Conservation (phyloP, 2,888 invertebrate species). For the Leucophenga maculata region DNA sequence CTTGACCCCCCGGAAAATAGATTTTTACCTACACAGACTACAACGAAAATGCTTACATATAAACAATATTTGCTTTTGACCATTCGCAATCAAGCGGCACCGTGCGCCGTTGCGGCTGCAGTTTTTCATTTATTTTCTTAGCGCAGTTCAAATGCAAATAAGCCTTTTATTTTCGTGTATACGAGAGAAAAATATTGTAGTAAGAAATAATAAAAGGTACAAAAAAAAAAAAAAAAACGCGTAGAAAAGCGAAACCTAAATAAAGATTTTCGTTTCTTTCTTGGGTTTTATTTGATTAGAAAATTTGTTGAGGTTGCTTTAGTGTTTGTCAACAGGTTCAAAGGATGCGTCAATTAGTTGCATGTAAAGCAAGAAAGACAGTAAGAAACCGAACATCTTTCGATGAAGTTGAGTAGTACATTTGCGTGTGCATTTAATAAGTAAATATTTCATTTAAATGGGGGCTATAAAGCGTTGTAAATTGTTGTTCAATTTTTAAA, state of each 20-base stretch:
- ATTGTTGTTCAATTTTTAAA: too few species aligned
- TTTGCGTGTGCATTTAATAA: background rate
- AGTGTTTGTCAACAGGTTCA: conserved; percentile 53
- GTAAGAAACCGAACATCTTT: background rate
- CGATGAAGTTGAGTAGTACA: conserved; percentile 2
- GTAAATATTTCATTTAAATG: background rate
- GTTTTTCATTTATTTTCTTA: conserved; percentile 25
- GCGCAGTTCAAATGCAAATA: conserved; percentile 54
- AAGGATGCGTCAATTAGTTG: conserved; percentile 55
- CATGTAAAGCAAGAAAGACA: background rate
- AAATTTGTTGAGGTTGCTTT: conserved; percentile 33
- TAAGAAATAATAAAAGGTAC: conserved; percentile 48
- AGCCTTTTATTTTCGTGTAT: conserved; percentile 39
- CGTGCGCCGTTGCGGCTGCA: background rate
- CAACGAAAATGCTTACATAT: background rate
- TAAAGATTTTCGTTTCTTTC: conserved; percentile 31
- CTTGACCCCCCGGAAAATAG: background rate
- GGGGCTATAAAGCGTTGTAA: too few species aligned
- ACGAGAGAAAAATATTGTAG: background rate
- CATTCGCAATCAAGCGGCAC: conserved; percentile 41
- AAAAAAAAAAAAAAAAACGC: too few species aligned
- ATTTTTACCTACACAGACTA: conserved; percentile 11
- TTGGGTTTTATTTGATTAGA: conserved; percentile 45
- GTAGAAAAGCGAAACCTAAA: background rate
- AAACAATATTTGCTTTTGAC: conserved; percentile 51